Evolutionary conservation across 2,797 vertebrate genomes (phyloP), one percentile per base, ranked within the genome.

Genomic region (Sebastes steindachneri): DNA sequence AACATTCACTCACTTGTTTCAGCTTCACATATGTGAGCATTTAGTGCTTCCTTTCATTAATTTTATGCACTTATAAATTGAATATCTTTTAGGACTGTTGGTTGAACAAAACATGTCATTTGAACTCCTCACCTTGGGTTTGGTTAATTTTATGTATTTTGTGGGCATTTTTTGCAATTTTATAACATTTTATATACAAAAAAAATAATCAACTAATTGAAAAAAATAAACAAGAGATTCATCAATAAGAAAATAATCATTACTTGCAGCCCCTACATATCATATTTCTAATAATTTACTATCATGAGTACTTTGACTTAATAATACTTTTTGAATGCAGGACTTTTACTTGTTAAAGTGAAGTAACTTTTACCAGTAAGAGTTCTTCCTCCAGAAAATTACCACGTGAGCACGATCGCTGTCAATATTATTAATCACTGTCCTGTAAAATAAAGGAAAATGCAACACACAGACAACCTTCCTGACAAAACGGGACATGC

Each of bases 401-500:
- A 58, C 2, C 63, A 69, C 8, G 37, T 58, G 71, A 82, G 33
- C 10, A 19, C 9, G 1, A 58, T 60, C 1, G 14, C 10, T 60
- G 57, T 62, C 51, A 71, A 19, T 19, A 28, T 69, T 67, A 67
- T 63, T 26, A 68, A 75, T 78, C 33, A 55, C 11, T 6, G 25
- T 60, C 71, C 75, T 45, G 21, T 67, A 68, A 64, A 71, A 69
- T 73, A 53, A 76, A 77, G 11, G 11, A 51, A 67, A 63, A 76
- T 28, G 37, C 19, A 71, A 73, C 59, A 70, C 48, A 62, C 66
- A 85, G 35, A 65, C 63, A 79, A 63, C 65, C 54, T 72, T 64
- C 31, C 58, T 83, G 73, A 83, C 68, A 62, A 85, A 89, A 68
- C 2, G 11, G 63, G 63, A 68, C 86, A 60, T 53, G 81, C 81